Conservation (phyloP, 2,888 invertebrate genomes). For the Clitarchus hookeri region DNA sequence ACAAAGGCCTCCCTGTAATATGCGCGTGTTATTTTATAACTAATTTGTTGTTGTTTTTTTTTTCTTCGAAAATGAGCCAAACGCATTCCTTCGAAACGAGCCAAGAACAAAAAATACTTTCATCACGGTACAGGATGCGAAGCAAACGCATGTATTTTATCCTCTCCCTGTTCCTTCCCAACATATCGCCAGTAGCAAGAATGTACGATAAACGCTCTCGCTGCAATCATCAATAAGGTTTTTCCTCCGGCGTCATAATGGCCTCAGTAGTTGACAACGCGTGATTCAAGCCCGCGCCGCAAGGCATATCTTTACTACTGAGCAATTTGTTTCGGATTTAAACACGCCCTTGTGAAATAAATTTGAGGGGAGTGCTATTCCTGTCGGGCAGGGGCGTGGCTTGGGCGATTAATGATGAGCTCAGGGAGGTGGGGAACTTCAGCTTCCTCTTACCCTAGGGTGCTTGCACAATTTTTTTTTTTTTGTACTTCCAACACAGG, state of each 20-base stretch:
- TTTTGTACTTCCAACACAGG: too few species aligned
- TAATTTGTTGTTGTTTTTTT: too few species aligned
- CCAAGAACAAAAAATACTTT: background rate
- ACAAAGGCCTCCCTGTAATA: too few species aligned
- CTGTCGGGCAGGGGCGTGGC: background rate
- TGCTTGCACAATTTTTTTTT: background rate
- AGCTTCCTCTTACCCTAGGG: background rate
- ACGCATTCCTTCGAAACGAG: too few species aligned
- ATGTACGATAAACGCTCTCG: background rate
- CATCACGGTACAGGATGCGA: background rate
- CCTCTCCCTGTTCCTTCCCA: background rate
- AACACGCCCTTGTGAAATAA: background rate
- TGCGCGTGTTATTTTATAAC: too few species aligned
- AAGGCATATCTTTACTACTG: background rate
- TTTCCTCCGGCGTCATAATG: background rate
- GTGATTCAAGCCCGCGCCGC: background rate
- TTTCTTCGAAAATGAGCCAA: too few species aligned
- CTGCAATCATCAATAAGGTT: background rate
- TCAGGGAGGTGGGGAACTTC: background rate
- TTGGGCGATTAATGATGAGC: background rate
- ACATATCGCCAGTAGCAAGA: background rate
- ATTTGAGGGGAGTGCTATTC: background rate
- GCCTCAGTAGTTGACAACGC: background rate
- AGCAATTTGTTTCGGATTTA: constrained; percentile 6
- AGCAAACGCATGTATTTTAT: background rate